phyloP scores from a whole-genome alignment of 2,797 vertebrate genomes.

The Hyperoplus lanceolatus region DNA sequence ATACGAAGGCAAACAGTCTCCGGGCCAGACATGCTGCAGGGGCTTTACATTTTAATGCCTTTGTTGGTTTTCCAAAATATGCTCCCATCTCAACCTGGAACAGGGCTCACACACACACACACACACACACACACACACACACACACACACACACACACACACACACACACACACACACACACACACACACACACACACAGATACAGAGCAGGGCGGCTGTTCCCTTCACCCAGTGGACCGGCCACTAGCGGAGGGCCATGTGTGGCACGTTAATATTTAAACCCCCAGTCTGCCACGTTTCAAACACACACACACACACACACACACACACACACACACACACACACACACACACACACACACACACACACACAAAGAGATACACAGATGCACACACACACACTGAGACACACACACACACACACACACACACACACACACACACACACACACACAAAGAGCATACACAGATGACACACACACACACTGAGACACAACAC shows the following conservation, averaged over 20 bases:
- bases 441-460: conserved; percentile 57
- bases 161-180: too few species aligned
- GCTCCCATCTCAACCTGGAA: conserved; percentile 86
- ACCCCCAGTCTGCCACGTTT: conserved; percentile 86
- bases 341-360: conserved; percentile 60
- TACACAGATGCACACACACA: conserved; percentile 30
- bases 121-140: too few species aligned
- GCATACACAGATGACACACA: conserved; percentile 46
- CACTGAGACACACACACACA: conserved; percentile 60
- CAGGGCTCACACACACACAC: conserved; percentile 49
- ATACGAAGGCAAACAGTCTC: conserved; percentile 84
- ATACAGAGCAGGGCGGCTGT: conserved; percentile 79
- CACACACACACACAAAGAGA: conserved; percentile 55
- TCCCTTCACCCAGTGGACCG: conserved; percentile 82
- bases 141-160: too few species aligned
- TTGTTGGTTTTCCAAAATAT: conserved; percentile 91
- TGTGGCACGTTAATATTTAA: conserved; percentile 92
- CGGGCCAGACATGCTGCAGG: conserved; percentile 88
- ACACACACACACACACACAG: too few species aligned
- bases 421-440: conserved; percentile 45
- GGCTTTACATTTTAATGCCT: conserved; percentile 90
- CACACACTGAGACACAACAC: conserved; percentile 47
- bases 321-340: conserved; percentile 56
- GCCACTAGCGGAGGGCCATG: conserved; percentile 86
- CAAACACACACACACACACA: conserved; percentile 66